phyloP scores from a whole-genome alignment of 30 jellyfish, hydroid and myxozoan species.

The Cassiopea andromeda region DNA sequence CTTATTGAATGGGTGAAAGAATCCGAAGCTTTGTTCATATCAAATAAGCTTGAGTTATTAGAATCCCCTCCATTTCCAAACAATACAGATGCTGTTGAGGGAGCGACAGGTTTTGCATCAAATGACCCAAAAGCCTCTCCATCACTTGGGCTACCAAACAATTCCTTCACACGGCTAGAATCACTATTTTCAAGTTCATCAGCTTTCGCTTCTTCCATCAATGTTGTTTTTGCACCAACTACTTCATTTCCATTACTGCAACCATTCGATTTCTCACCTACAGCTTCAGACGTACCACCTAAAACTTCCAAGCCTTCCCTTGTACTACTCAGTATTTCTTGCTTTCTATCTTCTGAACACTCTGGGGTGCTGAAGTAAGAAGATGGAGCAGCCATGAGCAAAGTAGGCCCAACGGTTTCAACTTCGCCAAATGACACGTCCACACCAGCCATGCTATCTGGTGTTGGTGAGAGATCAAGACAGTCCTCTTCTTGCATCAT shows the following conservation, averaged over 20 bases:
- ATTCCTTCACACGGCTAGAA: slow-evolving; percentile 11
- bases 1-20: background rate
- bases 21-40: background rate
- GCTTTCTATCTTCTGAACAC: background rate
- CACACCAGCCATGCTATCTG: slow-evolving; percentile 71
- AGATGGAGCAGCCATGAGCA: slow-evolving; percentile 34
- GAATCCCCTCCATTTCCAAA: slow-evolving; percentile 8
- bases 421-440: slow-evolving; percentile 13
- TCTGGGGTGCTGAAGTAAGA: background rate
- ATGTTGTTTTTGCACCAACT: background rate
- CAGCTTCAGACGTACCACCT: background rate
- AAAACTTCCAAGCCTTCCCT: too few species aligned
- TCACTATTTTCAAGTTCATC: slow-evolving; percentile 9
- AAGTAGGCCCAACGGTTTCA: slow-evolving; percentile 23
- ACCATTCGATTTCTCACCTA: background rate
- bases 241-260: too few species aligned
- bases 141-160: slow-evolving; percentile 45
- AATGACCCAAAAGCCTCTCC: slow-evolving; percentile 29
- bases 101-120: background rate
- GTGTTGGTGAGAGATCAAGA: slow-evolving; percentile 55
- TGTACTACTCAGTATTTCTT: too few species aligned
- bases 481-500: slow-evolving; percentile 77
- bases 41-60: slow-evolving; percentile 5
- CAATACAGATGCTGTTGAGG: slow-evolving; percentile 43
- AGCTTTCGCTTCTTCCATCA: background rate